Conservation (phyloP, 2,797 vertebrate species). For the Macropus fuliginosus region DNA sequence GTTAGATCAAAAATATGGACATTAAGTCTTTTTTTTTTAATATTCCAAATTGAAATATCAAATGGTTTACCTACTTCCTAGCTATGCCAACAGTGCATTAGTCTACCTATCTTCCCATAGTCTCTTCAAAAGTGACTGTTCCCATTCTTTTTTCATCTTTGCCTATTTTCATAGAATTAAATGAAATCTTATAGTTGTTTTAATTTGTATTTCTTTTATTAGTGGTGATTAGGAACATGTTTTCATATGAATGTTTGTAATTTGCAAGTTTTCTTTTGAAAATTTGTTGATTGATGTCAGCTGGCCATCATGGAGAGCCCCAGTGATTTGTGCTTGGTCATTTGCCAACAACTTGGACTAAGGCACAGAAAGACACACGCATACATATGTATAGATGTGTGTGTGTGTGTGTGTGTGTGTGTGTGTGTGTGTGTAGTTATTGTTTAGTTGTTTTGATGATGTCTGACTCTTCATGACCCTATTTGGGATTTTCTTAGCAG, state of each 20-base stretch:
- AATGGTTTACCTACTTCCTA: background rate
- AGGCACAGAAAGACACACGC: background rate
- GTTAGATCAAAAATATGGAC: background rate
- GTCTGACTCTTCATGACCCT: background rate
- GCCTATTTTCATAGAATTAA: background rate
- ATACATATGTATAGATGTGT: background rate
- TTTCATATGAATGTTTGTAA: background rate
- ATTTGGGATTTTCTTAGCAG: background rate
- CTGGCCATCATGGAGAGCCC: background rate
- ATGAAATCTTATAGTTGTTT: background rate
- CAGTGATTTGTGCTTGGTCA: background rate
- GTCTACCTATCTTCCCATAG: background rate
- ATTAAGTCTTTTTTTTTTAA: background rate
- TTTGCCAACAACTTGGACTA: background rate
- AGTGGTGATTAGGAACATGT: background rate
- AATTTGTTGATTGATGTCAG: background rate
- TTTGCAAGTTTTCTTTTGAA: background rate
- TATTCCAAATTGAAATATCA: background rate
- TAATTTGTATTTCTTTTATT: background rate
- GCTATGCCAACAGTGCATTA: background rate
- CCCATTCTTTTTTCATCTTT: background rate
- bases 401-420: too few species aligned
- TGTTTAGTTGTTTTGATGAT: background rate
- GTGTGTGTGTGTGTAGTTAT: background rate
- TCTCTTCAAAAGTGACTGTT: background rate